Evolutionary conservation across 2,797 vertebrate genomes (phyloP), one percentile per base, ranked within the genome.

Genomic region (Notolepis coatsorum): DNA sequence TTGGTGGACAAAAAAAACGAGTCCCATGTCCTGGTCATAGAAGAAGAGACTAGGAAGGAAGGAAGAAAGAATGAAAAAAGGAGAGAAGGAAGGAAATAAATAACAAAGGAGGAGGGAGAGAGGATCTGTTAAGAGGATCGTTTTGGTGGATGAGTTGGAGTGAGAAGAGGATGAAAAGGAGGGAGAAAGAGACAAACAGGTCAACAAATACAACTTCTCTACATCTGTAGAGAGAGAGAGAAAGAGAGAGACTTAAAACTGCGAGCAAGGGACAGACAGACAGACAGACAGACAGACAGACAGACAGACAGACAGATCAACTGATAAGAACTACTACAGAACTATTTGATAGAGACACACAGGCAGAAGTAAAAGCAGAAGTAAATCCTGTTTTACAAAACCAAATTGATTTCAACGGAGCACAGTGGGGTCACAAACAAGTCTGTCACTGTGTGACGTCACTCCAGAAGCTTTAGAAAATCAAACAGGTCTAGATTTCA

Each of bases 401-500:
- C n/a, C n/a, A 7, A 0, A 43, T 42, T 18, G 17, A 13, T 33
- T 24, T 0, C 15, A 17, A 43, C 4, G 37, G 60, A 42, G 15
- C 17, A 65, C 7, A 3, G 6, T 25, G n/a, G 17, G 13, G 3
- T 43, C 13, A 3, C 10, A 7, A 53, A 12, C 4, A 5, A 37
- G 0, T 13, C 10, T 43, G 0, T 13, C 10, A 25, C 25, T 35
- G 41, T 21, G 3, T 20, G 20, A 20, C 8, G 12, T 7, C 21
- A n/a, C 9, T 10, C 57, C 3, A 38, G 24, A 41, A 68, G 37
- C 5, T 37, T 31, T 49, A 8, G n/a, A n/a, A 50, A 43, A 13
- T 39, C 47, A 65, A 50, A 37, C 43, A 52, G 45, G 39, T 27
- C 20, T 6, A 42, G 8, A 12, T 45, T 7, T 57, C 13, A 59